A percentile compares a stretch with the other conserved stretches of the same genome.
Conservation (phyloP, 92 coral and sea anemone species). For the Metridium senile region DNA sequence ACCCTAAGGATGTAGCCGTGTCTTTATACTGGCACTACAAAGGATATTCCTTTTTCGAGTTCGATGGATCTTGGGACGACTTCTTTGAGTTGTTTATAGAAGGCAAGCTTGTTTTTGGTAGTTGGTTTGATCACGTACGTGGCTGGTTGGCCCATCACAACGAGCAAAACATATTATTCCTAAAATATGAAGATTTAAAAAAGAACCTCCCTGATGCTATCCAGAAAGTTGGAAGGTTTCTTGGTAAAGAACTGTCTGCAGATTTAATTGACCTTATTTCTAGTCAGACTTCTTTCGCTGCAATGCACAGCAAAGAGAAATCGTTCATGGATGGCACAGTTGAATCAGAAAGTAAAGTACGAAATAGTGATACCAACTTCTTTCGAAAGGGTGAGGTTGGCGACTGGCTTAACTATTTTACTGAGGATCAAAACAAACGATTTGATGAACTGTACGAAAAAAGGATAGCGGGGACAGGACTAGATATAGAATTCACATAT, state of each 20-base stretch:
- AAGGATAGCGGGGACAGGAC: conserved; percentile 28
- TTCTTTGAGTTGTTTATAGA: conserved; percentile 47
- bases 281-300: conserved; percentile 37
- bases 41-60: conserved; percentile 22
- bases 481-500: conserved; percentile 16
- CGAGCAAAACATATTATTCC: conserved; percentile 32
- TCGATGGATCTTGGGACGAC: conserved; percentile 52
- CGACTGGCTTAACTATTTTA: conserved; percentile 37
- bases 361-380: neutral
- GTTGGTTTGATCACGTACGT: conserved; percentile 46
- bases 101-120: conserved; percentile 45
- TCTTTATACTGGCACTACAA: conserved; percentile 40
- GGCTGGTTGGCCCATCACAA: conserved; percentile 46
- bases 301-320: conserved; percentile 15
- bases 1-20: conserved; percentile 64
- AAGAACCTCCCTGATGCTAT: conserved; percentile 19
- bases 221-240: conserved; percentile 27
- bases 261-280: conserved; percentile 26
- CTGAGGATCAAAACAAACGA: conserved; percentile 27
- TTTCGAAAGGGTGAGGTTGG: conserved; percentile 48
- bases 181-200: conserved; percentile 2
- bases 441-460: conserved; percentile 16
- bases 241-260: conserved; percentile 33
- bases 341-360: neutral
- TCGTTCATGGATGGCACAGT: neutral